Evolutionary conservation across 2,797 vertebrate genomes (phyloP).

Genomic region (Pempheris klunzingeri): DNA sequence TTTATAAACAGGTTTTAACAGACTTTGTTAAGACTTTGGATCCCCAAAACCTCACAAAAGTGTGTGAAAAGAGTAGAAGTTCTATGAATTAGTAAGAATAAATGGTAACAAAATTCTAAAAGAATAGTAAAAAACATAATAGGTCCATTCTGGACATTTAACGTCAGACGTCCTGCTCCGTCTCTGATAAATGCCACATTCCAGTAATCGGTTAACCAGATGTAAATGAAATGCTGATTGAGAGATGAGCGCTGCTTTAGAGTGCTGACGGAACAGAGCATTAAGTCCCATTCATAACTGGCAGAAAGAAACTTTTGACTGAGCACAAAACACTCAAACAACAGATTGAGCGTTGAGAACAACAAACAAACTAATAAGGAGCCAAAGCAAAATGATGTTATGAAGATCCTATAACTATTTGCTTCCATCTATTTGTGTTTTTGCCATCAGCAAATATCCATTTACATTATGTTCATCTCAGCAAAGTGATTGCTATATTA

Average conservation of each 20-base stretch:
- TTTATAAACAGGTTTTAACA: neutral
- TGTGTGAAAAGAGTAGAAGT: neutral
- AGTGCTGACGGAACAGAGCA: neutral
- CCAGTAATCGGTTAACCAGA: neutral
- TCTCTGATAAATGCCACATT: neutral
- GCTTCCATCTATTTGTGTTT: neutral
- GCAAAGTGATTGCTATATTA: neutral
- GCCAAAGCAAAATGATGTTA: neutral
- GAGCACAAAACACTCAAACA: neutral
- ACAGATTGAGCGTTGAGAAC: neutral
- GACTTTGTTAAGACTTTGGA: neutral
- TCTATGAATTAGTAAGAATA: neutral
- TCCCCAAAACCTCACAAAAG: neutral
- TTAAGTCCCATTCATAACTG: neutral
- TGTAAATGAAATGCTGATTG: conserved; percentile 7
- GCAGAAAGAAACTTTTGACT: neutral
- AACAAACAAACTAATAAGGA: neutral
- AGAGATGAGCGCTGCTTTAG: neutral
- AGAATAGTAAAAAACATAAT: neutral
- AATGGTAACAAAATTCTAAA: neutral
- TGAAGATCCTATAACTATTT: neutral
- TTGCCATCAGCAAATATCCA: conserved; percentile 2
- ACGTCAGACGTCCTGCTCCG: neutral
- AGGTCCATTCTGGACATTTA: neutral
- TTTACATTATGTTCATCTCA: neutral